Evolutionary conservation across 2,797 vertebrate species (phyloP), one percentile per base, ranked within the genome.

Genomic region (Darevskia mixta): DNA sequence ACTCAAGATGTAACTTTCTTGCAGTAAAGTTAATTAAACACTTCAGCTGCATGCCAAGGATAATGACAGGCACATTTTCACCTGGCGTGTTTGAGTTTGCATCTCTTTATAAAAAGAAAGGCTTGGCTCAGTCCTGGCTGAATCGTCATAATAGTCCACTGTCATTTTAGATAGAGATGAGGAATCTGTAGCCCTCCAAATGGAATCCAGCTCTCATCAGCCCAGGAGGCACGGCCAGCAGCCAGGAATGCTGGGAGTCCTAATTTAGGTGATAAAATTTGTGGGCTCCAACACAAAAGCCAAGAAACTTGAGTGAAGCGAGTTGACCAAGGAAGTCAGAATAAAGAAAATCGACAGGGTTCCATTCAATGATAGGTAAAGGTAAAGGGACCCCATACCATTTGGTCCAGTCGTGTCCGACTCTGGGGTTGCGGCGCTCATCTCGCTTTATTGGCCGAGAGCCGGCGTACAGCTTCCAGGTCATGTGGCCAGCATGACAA

Each of bases 1-100:
- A 75, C 85, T 88, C 83, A 92, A 86, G 87, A 94, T 67, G 11
- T 55, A 85, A 94, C 91, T 72, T 88, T 95, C 86, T 87, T 79
- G 89, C 87, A 55, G 72, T 87, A 25, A 67, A 81, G 58, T 80
- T 86, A 81, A 89, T 89, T 85, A 86, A 89, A 86, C 78, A 85
- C 71, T 82, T 86, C 71, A 55, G 73, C 27, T 55, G 29, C 29
- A n/a, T 76, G 88, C 69, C 83, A 89, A 49, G 32, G 25, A 75
- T 85, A 80, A 75, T 79, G 82, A 84, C 29, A 64, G 73, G 66
- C 27, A 80, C 58, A 43, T 89, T 89, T 82, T 76, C 45, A 79
- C 32, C 49, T 58, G 25, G 66, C 64, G 20, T 27, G 55, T 61
- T 35, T 43, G 64, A 25, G 41, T 64, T 23, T 67, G 45, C 25